phyloP scores from a whole-genome alignment of 2,888 invertebrate species.

The Tortrix viridana region DNA sequence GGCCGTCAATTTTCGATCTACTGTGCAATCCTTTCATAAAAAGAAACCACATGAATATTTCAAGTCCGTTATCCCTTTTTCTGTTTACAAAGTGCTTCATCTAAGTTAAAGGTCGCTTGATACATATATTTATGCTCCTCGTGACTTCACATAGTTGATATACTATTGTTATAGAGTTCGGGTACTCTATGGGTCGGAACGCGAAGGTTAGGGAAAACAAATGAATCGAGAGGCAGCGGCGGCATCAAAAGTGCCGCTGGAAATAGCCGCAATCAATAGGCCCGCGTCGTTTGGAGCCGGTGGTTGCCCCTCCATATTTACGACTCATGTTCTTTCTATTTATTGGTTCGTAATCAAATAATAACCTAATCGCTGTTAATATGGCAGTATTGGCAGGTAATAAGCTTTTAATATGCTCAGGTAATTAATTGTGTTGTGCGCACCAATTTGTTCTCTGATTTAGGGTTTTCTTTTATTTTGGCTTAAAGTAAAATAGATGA shows the following conservation, averaged over 20 bases:
- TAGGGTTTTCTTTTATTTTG: too few species aligned
- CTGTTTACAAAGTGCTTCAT: not conserved
- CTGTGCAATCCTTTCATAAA: not conserved
- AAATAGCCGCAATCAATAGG: constrained; percentile 40
- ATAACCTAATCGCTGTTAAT: constrained; percentile 7
- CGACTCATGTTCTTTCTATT: constrained; percentile 28
- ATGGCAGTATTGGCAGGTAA: not conserved
- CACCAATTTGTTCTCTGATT: too few species aligned
- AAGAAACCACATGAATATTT: not conserved
- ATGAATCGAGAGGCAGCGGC: constrained; percentile 35
- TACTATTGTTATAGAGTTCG: constrained; percentile 32
- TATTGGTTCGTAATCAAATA: constrained; percentile 20
- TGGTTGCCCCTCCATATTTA: constrained; percentile 30
- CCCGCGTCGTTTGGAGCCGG: constrained; percentile 22
- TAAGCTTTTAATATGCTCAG: not conserved
- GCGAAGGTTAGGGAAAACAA: constrained; percentile 37
- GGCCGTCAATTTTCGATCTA: too few species aligned
- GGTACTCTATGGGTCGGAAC: constrained; percentile 25
- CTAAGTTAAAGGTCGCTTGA: not conserved
- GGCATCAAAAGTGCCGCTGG: constrained; percentile 37
- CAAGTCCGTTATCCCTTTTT: not conserved
- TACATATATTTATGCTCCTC: not conserved
- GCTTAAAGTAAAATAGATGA: too few species aligned
- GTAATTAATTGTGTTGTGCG: not conserved
- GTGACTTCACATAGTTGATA: not conserved